Percentiles rank a stretch among this genome's conserved stretches.
phyloP scores from a whole-genome alignment of 1,140 invertebrate genomes.

The Aphidius ervi region DNA sequence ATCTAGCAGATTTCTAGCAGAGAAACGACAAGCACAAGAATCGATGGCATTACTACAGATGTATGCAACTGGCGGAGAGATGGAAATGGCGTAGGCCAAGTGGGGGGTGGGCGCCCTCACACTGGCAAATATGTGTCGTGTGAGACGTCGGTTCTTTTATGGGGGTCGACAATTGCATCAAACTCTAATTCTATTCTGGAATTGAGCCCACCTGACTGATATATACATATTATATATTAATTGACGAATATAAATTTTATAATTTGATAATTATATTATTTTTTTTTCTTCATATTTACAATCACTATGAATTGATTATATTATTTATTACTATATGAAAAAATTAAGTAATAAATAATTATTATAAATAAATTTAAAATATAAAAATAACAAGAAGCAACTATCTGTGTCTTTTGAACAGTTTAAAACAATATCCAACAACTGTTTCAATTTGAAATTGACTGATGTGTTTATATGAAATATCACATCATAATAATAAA shows the following conservation, averaged over 20 bases:
- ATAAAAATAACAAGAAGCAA: no score
- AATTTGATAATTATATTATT: background rate
- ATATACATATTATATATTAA: background rate
- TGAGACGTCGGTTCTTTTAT: slow-evolving; percentile 47
- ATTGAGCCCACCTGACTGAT: slow-evolving; percentile 41
- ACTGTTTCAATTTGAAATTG: no score
- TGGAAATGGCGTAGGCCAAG: slow-evolving; percentile 53
- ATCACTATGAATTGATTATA: background rate
- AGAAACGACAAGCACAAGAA: slow-evolving; percentile 78
- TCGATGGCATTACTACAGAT: slow-evolving; percentile 71
- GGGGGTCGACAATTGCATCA: slow-evolving; percentile 48
- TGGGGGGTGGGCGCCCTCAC: slow-evolving; percentile 53
- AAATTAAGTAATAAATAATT: no score
- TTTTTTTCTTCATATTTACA: background rate
- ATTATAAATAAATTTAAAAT: no score
- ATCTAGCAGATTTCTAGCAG: slow-evolving; percentile 71
- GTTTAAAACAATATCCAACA: no score
- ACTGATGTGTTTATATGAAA: no score
- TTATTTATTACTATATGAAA: no score
- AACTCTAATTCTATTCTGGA: slow-evolving; percentile 48
- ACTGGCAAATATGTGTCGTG: slow-evolving; percentile 49
- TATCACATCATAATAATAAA: no score
- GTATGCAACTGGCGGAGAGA: slow-evolving; percentile 49
- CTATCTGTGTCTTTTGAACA: no score
- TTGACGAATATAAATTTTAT: background rate